Conservation (phyloP, 1,140 invertebrate genomes). For the Augochlora pura region DNA sequence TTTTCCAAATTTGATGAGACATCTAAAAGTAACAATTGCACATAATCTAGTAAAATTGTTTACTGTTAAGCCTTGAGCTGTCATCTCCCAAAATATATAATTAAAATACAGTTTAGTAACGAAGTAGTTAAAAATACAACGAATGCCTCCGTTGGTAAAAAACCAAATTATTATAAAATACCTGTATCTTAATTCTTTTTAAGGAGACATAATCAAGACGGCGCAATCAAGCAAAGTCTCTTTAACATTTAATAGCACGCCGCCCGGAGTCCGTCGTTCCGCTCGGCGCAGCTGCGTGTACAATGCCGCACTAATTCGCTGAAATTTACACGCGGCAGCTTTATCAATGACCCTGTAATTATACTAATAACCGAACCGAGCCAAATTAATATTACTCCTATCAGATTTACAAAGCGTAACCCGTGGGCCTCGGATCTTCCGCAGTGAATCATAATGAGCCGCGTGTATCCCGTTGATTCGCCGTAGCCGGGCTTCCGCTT, state of each 20-base stretch:
- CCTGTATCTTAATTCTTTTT: too few species aligned
- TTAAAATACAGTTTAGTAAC: too few species aligned
- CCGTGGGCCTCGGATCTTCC: not conserved
- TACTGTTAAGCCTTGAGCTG: too few species aligned
- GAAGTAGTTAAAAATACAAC: too few species aligned
- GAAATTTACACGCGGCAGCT: slow-evolving; percentile 21
- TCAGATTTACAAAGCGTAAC: slow-evolving; percentile 40
- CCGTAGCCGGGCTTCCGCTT: not conserved
- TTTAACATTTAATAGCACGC: not conserved
- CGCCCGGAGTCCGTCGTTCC: not conserved
- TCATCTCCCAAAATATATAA: too few species aligned
- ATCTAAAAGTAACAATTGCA: too few species aligned
- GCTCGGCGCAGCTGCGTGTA: slow-evolving; percentile 4
- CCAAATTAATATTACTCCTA: slow-evolving; percentile 36
- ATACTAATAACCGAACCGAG: slow-evolving; percentile 25
- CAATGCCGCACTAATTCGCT: slow-evolving; percentile 18
- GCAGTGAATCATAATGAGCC: not conserved
- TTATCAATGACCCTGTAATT: slow-evolving; percentile 39
- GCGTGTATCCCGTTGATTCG: not conserved
- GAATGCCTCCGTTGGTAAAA: too few species aligned
- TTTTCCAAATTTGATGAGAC: too few species aligned
- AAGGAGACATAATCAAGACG: too few species aligned
- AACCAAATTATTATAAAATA: too few species aligned
- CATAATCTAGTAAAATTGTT: too few species aligned
- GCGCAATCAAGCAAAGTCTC: too few species aligned